phyloP scores from a whole-genome alignment of 2,888 invertebrate genomes.

The Amblyteles armatorius region DNA sequence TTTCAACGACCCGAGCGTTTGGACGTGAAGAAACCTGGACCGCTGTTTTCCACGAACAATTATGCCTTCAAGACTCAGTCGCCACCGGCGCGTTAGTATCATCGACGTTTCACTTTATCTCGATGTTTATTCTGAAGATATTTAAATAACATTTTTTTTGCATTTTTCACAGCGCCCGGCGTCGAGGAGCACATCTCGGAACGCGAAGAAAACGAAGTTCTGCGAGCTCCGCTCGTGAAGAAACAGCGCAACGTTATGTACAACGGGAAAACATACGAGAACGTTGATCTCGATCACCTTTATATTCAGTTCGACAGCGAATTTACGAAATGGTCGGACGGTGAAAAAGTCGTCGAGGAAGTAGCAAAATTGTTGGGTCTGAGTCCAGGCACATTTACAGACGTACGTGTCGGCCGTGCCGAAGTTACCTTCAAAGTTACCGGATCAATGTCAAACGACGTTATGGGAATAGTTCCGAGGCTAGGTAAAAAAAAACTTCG shows the following conservation, averaged over 20 bases:
- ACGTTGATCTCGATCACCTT: constrained; percentile 91
- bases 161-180: not conserved
- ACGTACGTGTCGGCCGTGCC: constrained; percentile 90
- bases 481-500: constrained; percentile 86
- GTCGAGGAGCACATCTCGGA: constrained; percentile 13
- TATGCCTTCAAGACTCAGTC: constrained; percentile 84
- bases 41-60: constrained; percentile 90
- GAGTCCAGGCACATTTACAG: constrained; percentile 87
- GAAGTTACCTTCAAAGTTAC: constrained; percentile 93
- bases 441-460: constrained; percentile 86
- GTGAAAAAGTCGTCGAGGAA: constrained; percentile 88
- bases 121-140: not conserved
- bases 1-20: constrained; percentile 95
- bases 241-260: constrained; percentile 72
- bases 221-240: constrained; percentile 73
- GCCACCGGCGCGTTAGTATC: constrained; percentile 50
- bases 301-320: constrained; percentile 91
- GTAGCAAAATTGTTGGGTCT: constrained; percentile 89
- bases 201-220: constrained; percentile 21
- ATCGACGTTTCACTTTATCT: not conserved
- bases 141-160: constrained; percentile 4
- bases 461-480: constrained; percentile 88
- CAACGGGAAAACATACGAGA: constrained; percentile 71
- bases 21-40: constrained; percentile 98
- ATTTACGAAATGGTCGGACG: constrained; percentile 89